Base-by-base conservation (phyloP, 2,113 vertebrate genomes). In the Bagarius yarrelli region DNA sequence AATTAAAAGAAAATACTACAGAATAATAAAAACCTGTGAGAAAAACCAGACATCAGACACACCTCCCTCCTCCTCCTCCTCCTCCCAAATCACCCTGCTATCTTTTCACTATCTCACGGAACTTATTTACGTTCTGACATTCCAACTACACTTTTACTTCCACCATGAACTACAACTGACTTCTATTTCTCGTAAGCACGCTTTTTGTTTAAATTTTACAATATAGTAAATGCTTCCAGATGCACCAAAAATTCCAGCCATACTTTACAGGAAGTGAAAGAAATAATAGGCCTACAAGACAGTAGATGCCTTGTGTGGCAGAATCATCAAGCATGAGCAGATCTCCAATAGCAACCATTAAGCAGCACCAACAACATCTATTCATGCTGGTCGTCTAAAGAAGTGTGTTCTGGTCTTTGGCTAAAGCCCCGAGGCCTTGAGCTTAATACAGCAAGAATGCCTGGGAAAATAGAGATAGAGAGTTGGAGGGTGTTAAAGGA, bases 321-420 rank as follows among this genome's bases (percentile, higher is more conserved):
- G 86, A 90, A 92, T 88, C 87, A 95, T 87, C 78, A 81, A 89
- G 89, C 91, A 90, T 91, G 86, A 89, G 88, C 86, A 91, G 88
- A 86, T 76, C 83, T 92, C 94, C 92, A 92, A 84, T 93, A 93
- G 95, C 93, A 95, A 95, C 94, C 87, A 82, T 55, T 76, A 36
- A 15, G 81, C 47, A 82, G 72, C 82, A 88, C 84, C 84, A 30
- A 88, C 83, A 88, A 86, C 87, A 89, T 89, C 91, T 88, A 92
- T 91, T 92, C 91, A 91, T 84, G 84, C 87, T 84, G 81, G 86
- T 86, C 79, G 86, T 57, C 91, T 90, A 93, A 94, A 91, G 84
- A 83, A 77, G 47, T 53, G 70, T 53, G 70, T 55, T 87, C 90
- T 88, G 90, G 90, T 80, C 84, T 85, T 75, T 84, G 72, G 66